Evolutionary conservation across 2,888 invertebrate genomes (phyloP), one percentile per base, ranked within the genome.

Genomic region (Drosophila lutescens): DNA sequence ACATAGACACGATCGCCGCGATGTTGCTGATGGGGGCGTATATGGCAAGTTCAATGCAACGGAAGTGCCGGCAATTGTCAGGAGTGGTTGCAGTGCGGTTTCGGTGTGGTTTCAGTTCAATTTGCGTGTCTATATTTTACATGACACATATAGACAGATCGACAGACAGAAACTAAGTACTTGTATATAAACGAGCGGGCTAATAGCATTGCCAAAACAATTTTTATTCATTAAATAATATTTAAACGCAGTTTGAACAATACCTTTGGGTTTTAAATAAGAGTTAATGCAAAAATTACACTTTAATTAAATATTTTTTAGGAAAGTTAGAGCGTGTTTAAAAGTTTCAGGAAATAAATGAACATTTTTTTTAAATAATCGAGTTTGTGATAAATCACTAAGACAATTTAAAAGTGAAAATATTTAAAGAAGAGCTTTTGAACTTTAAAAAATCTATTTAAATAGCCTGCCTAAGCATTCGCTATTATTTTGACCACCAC

Each of bases 41-140:
- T 74, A 50, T 41, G 59, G 77, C 83, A 86, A 86, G 80, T 82
- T 79, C 86, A 87, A 79, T 82, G 81, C 72, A 76, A 86, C 83
- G 83, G 83, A 83, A 83, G 88, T 83, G 88, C 68, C 72, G 60
- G 67, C 72, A 69, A 80, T 76, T 86, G 86, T 74, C 84, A 86
- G 83, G 88, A 80, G 83, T 83, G 83, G 76, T 83, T 67, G 68
- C 60, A 74, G 55, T 73, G 56, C 54, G 77, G 74, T 50, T 63
- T 47, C 47, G 67, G 56, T 41, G 59, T 47, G 73, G 56, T 51
- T 54, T 61, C 40, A 26, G 41, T 46, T 17, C 17, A 50, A 26
- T 53, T 55, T 38, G 40, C 30, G 17, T 46, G 60, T 44, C 44
- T 50, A 40, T 34, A 60, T 32, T 46, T 46, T 30, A 20, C 36